Evolutionary conservation across 2,113 vertebrate species (phyloP).

Genomic region (Semnornis frantzii): DNA sequence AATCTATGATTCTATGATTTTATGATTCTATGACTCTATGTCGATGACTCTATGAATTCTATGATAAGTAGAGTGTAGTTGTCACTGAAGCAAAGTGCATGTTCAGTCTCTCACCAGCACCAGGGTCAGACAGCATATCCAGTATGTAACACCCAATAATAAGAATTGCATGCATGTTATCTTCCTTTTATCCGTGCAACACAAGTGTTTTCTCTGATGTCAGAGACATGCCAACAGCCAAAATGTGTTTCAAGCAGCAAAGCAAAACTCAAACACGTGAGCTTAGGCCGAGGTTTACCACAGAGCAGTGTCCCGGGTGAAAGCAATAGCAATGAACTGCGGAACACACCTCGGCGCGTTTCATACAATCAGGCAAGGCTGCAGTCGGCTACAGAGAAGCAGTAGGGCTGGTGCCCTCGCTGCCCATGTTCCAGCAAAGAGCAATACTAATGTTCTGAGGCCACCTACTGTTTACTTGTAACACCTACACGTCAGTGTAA

Average conservation of each 20-base stretch:
- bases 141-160: background rate
- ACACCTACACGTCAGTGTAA: background rate
- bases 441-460: constrained; percentile 60
- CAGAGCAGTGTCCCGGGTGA: background rate
- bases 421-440: background rate
- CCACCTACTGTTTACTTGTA: constrained; percentile 62
- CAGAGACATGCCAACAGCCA: background rate
- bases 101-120: background rate
- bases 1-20: too few species aligned
- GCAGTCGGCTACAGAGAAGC: background rate
- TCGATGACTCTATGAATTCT: too few species aligned
- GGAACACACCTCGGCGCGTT: background rate
- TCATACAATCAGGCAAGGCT: background rate
- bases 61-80: background rate
- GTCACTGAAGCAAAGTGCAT: background rate
- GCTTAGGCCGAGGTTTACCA: background rate
- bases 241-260: background rate
- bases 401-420: background rate
- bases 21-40: too few species aligned
- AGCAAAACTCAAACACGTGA: background rate
- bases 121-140: background rate
- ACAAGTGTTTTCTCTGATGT: background rate
- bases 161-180: background rate
- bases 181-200: background rate
- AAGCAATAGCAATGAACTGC: background rate